Conservation (phyloP, 2,888 invertebrate species). For the Drosophila histrio region DNA sequence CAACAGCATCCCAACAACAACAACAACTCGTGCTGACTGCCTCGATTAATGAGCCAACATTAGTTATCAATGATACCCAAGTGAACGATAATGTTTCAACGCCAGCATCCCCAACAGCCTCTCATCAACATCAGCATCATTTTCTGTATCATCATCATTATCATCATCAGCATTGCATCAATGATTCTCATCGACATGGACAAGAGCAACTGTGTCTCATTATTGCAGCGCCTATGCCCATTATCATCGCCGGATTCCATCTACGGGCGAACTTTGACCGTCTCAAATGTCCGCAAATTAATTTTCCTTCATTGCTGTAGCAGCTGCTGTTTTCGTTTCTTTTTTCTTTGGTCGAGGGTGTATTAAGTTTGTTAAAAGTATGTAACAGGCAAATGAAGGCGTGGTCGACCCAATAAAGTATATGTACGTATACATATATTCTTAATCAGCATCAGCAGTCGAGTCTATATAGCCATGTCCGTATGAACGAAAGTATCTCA, state of each 20-base stretch:
- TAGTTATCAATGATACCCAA: conserved; percentile 80
- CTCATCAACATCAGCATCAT: conserved; percentile 2
- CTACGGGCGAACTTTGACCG: conserved; percentile 50
- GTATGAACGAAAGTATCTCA: too few species aligned
- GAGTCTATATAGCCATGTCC: too few species aligned
- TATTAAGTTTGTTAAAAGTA: too few species aligned
- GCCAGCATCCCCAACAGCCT: conserved; percentile 14
- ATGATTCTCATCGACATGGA: conserved; percentile 27
- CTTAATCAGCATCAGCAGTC: too few species aligned
- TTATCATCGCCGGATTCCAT: conserved; percentile 42
- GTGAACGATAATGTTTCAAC: conserved; percentile 75
- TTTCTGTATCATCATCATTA: conserved; percentile 43
- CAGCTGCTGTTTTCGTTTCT: conserved; percentile 27
- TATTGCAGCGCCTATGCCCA: conserved; percentile 37
- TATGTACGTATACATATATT: too few species aligned
- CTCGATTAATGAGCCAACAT: conserved; percentile 76
- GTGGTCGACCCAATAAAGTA: too few species aligned
- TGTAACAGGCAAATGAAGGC: too few species aligned
- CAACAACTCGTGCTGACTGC: conserved; percentile 36
- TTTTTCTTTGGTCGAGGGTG: too few species aligned
- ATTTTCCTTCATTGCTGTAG: conserved; percentile 43
- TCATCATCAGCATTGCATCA: conserved; percentile 51
- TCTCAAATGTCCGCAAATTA: conserved; percentile 60
- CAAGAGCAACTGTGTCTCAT: conserved; percentile 21
- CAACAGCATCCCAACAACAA: conserved; percentile 20